These are phyloP conservation scores for Aselliscus stoliczkanus DNA, from an alignment of 2,797 vertebrate species.

Conservation along the genomic window DNA sequence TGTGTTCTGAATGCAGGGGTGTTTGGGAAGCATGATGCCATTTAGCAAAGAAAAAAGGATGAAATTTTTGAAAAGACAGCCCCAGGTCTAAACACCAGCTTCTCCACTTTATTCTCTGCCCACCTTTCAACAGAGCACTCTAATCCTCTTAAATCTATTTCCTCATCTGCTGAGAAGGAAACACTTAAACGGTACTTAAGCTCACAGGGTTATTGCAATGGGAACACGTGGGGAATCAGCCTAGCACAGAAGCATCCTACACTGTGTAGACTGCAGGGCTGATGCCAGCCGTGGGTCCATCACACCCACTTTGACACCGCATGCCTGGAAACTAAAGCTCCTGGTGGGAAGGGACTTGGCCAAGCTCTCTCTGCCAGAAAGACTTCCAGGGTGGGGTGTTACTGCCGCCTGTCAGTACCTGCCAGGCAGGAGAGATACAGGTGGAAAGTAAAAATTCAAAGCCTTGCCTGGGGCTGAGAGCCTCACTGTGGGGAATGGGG, in stretches of 20 bases:
- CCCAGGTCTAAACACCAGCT: neutral
- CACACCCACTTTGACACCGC: neutral
- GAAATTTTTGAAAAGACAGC: slow-evolving; percentile 8
- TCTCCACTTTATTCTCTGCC: neutral
- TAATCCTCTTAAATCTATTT: slow-evolving; percentile 7
- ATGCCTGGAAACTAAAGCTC: neutral
- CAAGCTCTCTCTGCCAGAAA: neutral
- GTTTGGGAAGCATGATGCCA: neutral
- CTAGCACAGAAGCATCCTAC: neutral
- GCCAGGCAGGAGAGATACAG: neutral
- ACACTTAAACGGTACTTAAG: neutral
- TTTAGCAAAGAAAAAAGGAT: neutral
- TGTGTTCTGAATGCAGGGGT: neutral
- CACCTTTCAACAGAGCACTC: neutral
- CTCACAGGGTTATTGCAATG: neutral
- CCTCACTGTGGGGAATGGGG: no score
- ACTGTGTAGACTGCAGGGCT: neutral
- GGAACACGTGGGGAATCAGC: neutral
- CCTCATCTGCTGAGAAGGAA: neutral
- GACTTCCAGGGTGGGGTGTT: no score
- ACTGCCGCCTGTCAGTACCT: neutral
- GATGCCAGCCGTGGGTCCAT: neutral
- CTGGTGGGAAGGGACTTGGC: neutral
- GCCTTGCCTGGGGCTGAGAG: no score
- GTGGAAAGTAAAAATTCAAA: neutral